Percentiles rank a stretch among this genome's conserved stretches.
Evolutionary conservation across 37 sponge, comb jelly and placozoan genomes (phyloP).

Genomic region (Beroe ovata): DNA sequence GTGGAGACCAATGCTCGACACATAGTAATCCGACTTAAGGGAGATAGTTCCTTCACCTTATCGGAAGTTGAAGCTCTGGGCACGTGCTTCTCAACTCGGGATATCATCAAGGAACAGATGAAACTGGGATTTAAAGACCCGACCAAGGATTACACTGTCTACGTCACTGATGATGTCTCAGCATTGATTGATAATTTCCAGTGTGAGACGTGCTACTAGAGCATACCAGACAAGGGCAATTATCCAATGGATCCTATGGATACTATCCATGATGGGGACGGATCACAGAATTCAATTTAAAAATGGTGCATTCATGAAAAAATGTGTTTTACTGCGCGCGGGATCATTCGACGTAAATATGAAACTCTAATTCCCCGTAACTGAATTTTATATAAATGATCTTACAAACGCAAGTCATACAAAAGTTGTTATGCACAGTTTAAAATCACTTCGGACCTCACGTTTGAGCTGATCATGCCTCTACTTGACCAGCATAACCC

Average conservation of each 20-base stretch:
- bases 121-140: neutral
- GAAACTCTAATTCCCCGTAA: neutral
- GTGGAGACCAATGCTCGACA: neutral
- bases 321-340: too few species aligned
- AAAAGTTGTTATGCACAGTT: neutral
- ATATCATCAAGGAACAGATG: neutral
- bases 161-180: neutral
- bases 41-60: neutral
- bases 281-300: neutral
- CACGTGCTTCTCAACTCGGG: neutral
- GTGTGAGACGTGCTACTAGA: neutral
- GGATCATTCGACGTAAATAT: too few species aligned
- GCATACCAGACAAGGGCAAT: too few species aligned
- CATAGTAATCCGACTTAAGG: neutral
- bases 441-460: neutral
- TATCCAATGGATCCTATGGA: too few species aligned
- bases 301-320: too few species aligned
- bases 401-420: neutral
- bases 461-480: neutral
- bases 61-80: neutral
- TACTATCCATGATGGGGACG: too few species aligned
- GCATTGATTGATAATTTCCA: neutral
- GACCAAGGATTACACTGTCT: neutral
- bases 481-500: neutral
- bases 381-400: neutral